A percentile compares a stretch with the other conserved stretches of the same genome.
phyloP scores from a whole-genome alignment of 2,797 vertebrate species.

The Heteromormyrus szaboi region DNA sequence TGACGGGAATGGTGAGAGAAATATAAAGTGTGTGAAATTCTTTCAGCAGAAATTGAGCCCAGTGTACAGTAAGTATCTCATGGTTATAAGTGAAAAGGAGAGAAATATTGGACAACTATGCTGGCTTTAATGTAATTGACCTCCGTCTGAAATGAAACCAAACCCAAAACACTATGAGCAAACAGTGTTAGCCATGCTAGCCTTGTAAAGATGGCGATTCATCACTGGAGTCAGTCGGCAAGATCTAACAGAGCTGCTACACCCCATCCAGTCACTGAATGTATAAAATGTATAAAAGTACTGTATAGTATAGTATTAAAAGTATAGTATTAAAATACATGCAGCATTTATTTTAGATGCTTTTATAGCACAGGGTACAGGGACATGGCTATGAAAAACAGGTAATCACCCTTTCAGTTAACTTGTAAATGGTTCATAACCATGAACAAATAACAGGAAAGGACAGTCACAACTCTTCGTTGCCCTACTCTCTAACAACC shows the following conservation, averaged over 20 bases:
- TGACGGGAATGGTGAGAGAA: too few species aligned
- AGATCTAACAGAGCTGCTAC: conserved; percentile 66
- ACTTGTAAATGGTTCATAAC: background rate
- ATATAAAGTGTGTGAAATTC: too few species aligned
- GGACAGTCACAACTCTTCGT: background rate
- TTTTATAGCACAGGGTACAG: background rate
- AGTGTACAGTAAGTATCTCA: too few species aligned
- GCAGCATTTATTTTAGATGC: background rate
- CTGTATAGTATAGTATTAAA: too few species aligned
- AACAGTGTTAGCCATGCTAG: too few species aligned
- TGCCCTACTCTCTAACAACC: background rate
- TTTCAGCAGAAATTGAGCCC: too few species aligned
- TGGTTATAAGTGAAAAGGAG: too few species aligned
- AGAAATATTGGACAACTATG: too few species aligned
- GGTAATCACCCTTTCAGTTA: background rate
- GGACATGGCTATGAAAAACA: background rate
- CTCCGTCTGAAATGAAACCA: too few species aligned
- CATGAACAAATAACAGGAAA: background rate
- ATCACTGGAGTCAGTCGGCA: conserved; percentile 66
- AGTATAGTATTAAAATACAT: background rate
- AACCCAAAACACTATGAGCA: too few species aligned
- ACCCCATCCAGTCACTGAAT: conserved; percentile 60
- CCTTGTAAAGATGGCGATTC: conserved; percentile 25
- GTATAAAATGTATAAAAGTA: background rate
- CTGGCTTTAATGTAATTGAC: too few species aligned